These are phyloP conservation scores for Polypedilum vanderplanki DNA, from an alignment of 1,140 invertebrate species.

Conservation along the genomic window DNA sequence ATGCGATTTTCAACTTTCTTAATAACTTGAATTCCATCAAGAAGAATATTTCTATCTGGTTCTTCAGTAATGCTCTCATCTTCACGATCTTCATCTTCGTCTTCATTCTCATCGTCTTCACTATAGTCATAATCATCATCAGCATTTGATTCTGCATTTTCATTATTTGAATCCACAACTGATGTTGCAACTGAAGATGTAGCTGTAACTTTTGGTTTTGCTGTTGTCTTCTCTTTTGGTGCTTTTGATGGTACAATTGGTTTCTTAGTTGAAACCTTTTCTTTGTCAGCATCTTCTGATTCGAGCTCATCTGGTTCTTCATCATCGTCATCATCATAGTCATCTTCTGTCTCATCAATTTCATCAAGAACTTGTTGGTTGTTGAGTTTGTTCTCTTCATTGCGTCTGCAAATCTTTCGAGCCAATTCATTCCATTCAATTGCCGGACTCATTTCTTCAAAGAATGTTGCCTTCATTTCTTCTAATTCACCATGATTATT, in stretches of 20 bases:
- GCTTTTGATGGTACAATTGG: constrained; percentile 6
- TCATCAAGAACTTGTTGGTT: constrained; percentile 42
- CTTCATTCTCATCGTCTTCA: constrained; percentile 39
- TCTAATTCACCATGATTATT: not conserved
- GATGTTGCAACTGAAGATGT: not conserved
- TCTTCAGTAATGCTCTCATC: constrained; percentile 28
- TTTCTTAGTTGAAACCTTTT: constrained; percentile 29
- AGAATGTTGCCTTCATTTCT: constrained; percentile 23
- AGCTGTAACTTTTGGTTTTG: not conserved
- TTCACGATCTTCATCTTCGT: constrained; percentile 40
- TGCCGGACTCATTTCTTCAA: not conserved
- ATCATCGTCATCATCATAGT: constrained; percentile 36
- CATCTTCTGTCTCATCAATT: constrained; percentile 37
- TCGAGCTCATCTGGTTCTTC: constrained; percentile 34
- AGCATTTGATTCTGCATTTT: constrained; percentile 27
- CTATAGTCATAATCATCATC: constrained; percentile 40
- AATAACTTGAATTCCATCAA: constrained; percentile 16
- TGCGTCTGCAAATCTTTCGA: constrained; percentile 39
- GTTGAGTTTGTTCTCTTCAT: constrained; percentile 30
- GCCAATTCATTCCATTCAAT: constrained; percentile 38
- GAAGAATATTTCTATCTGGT: not conserved
- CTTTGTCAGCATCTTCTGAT: constrained; percentile 34
- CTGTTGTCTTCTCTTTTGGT: not conserved
- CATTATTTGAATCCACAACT: constrained; percentile 20
- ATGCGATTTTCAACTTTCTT: constrained; percentile 23